Evolutionary conservation across 2,888 invertebrate species (phyloP), one percentile per base, ranked within the genome.

Genomic region (Encarsia formosa): DNA sequence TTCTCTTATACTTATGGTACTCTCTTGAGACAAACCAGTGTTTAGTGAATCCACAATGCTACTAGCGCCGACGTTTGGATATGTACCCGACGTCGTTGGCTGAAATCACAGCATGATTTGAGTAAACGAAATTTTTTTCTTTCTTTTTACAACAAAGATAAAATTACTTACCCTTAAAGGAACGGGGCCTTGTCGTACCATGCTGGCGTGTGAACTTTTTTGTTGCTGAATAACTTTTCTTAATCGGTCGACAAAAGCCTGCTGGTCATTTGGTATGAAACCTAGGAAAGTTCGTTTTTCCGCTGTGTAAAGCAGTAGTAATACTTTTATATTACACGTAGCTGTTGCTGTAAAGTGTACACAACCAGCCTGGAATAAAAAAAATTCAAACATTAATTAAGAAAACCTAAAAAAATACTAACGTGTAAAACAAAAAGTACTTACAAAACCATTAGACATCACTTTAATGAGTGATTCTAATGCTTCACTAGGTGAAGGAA

Each of bases 391-490:
- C n/a, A n/a, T n/a, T n/a, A n/a, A n/a, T n/a, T n/a, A n/a, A n/a
- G n/a, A n/a, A n/a, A n/a, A n/a, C n/a, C n/a, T n/a, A n/a, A n/a
- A n/a, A n/a, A n/a, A n/a, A n/a, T n/a, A n/a, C n/a, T n/a, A n/a
- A n/a, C n/a, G n/a, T n/a, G n/a, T n/a, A n/a, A n/a, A n/a, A n/a
- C n/a, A n/a, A n/a, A n/a, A 34, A 23, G 59, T 71, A 83, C 88
- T 85, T 77, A 91, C 93, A 79, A 89, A 94, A 51, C 93, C 92
- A 49, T 86, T 86, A 59, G 87, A 89, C 93, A 95, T 93, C 54
- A 93, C 88, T 77, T 90, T 90, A n/a, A 91, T 91, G 23, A 96
- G 78, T 0, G 88, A 85, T 54, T 91, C 91, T 3, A 94, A 76
- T 0, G 92, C 90, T 57, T 94, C 95, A 63, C 91, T 89, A 1